phyloP scores from a whole-genome alignment of 1,140 invertebrate species.

The Tribolium castaneum region DNA sequence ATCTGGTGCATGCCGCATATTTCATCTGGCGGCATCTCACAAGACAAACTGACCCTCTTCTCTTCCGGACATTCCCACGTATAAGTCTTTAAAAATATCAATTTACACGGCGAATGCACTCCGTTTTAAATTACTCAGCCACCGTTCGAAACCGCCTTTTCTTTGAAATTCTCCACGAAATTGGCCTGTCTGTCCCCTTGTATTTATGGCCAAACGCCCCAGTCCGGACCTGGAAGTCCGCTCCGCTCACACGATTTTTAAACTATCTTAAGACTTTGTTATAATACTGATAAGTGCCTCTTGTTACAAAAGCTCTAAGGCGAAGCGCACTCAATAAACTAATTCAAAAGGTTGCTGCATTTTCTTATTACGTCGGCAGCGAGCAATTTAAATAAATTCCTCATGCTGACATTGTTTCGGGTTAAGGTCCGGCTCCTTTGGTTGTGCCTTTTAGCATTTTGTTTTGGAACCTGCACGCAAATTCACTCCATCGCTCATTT shows the following conservation, averaged over 20 bases:
- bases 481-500: background rate
- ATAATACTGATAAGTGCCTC: too few relatives aligned
- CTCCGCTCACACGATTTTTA: too few relatives aligned
- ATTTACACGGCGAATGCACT: conserved; percentile 22
- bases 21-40: conserved; percentile 39
- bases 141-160: conserved; percentile 4
- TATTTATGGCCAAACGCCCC: background rate
- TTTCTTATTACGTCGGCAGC: too few relatives aligned
- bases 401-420: too few relatives aligned
- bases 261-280: too few relatives aligned
- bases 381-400: too few relatives aligned
- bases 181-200: conserved; percentile 7
- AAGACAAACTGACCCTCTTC: conserved; percentile 42
- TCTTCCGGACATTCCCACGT: conserved; percentile 1
- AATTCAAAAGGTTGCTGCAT: too few relatives aligned
- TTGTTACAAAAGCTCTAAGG: too few relatives aligned
- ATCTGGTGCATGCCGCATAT: conserved; percentile 46
- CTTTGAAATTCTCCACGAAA: conserved; percentile 23
- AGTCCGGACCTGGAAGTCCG: too few relatives aligned
- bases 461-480: background rate
- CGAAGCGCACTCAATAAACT: too few relatives aligned
- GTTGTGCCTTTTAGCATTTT: conserved; percentile 4
- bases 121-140: conserved; percentile 29
- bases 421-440: too few relatives aligned
- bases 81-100: conserved; percentile 39